Evolutionary conservation across 1,140 invertebrate species (phyloP).

Genomic region (Batillaria attramentaria): DNA sequence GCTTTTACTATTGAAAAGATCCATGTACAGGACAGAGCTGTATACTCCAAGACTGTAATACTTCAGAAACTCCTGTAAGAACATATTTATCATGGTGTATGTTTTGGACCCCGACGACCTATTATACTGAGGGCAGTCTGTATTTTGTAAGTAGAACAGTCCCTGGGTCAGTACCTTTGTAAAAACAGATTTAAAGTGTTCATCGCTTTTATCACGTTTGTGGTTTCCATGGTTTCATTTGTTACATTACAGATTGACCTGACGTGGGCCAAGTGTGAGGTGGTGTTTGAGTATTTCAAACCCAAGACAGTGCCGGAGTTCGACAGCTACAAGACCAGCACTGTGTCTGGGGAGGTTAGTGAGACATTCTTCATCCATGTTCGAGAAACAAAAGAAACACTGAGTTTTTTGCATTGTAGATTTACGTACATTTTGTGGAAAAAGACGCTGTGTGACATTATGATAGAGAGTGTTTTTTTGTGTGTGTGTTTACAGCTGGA

Average conservation of each 20-base stretch:
- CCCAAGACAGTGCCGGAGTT: constrained; percentile 87
- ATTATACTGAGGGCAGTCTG: too few species aligned
- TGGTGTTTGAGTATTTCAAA: constrained; percentile 88
- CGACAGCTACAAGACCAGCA: constrained; percentile 82
- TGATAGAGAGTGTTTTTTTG: background rate
- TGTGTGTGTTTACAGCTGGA: constrained; percentile 73
- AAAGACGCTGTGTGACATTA: background rate
- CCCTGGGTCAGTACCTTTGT: too few species aligned
- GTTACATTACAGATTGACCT: constrained; percentile 76
- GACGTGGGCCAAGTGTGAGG: constrained; percentile 83
- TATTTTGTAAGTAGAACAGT: too few species aligned
- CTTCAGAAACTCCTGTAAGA: too few species aligned
- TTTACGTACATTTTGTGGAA: background rate
- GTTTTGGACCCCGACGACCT: too few species aligned
- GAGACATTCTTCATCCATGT: background rate
- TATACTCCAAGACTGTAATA: too few species aligned
- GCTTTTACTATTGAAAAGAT: too few species aligned
- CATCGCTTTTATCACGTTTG: too few species aligned
- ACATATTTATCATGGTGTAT: too few species aligned
- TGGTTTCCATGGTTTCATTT: too few species aligned
- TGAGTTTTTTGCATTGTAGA: background rate
- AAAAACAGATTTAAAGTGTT: too few species aligned
- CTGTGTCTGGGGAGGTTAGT: constrained; percentile 76
- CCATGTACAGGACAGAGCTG: too few species aligned
- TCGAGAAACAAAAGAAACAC: background rate